Evolutionary conservation across 2,113 vertebrate genomes (phyloP), one percentile per base, ranked within the genome.

Genomic region (Calonectris borealis): DNA sequence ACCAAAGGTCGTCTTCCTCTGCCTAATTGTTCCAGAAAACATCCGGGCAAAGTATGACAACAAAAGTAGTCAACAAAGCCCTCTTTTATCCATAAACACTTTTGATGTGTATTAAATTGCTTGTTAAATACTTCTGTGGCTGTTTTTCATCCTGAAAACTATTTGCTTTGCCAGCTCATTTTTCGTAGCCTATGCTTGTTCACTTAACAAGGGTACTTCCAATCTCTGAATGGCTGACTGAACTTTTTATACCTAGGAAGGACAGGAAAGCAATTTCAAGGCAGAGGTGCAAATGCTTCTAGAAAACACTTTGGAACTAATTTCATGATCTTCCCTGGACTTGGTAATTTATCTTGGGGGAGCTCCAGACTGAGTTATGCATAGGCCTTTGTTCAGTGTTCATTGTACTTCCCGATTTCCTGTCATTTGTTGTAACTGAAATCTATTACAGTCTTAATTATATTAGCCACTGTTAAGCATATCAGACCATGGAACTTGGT

Each of bases 211-310:
- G 61, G 22, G 7, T 71, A 57, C 85, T 91, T 84, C 36, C 44
- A 61, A 1, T 46, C 25, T 87, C 52, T 57, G 49, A 91, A 86
- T 84, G 52, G 26, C 7, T 83, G 62, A 49, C 36, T 51, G 57
- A 84, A 84, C 24, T 40, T 79, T 68, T 85, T 87, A 76, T 57
- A 61, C 7, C 52, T 64, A 65, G 78, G 40, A 95, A 69, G 69
- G 57, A 69, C 40, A 90, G 66, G 57, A 90, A 93, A 94, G 57
- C 70, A 93, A 69, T 91, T 96, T 96, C 96, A 96, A 88, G 81
- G 84, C 14, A 76, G 73, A 82, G 57, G 61, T 1, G 2, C 20
- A 85, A 61, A 76, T 49, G 40, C 40, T 90, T 94, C 66, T 94
- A 83, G 38, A 89, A 88, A 72, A 55, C 66, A 61, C 24, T 94